These are phyloP conservation scores for Gallinago solitaria DNA, from an alignment of 2,797 vertebrate species.

Conservation along the genomic window DNA sequence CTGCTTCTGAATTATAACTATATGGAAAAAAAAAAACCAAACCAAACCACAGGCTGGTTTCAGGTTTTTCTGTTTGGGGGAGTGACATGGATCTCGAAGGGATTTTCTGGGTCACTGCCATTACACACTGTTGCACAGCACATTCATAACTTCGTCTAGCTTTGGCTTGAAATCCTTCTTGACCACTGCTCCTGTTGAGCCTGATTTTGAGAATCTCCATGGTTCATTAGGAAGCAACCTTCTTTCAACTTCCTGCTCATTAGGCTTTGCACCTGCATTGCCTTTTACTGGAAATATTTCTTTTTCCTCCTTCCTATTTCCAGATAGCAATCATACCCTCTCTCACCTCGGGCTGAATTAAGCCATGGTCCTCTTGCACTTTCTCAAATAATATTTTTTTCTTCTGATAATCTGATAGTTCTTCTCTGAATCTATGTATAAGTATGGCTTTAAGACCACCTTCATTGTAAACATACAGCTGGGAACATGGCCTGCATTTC, in stretches of 20 bases:
- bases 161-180: background rate
- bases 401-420: background rate
- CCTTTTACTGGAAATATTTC: background rate
- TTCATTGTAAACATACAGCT: background rate
- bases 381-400: background rate
- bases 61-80: background rate
- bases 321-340: background rate
- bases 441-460: background rate
- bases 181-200: background rate
- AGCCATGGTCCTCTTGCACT: background rate
- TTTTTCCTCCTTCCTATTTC: background rate
- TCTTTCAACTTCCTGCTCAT: background rate
- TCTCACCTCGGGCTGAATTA: background rate
- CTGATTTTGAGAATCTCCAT: background rate
- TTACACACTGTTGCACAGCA: background rate
- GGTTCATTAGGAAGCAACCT: background rate
- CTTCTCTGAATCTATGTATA: background rate
- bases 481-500: background rate
- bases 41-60: background rate
- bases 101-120: slow-evolving; percentile 29
- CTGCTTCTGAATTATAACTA: background rate
- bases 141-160: background rate
- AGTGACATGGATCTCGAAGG: background rate
- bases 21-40: background rate
- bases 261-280: slow-evolving; percentile 6